Percentiles rank a stretch among this genome's conserved stretches.
phyloP scores from a whole-genome alignment of 1,140 invertebrate species.

The Eueides isabella region DNA sequence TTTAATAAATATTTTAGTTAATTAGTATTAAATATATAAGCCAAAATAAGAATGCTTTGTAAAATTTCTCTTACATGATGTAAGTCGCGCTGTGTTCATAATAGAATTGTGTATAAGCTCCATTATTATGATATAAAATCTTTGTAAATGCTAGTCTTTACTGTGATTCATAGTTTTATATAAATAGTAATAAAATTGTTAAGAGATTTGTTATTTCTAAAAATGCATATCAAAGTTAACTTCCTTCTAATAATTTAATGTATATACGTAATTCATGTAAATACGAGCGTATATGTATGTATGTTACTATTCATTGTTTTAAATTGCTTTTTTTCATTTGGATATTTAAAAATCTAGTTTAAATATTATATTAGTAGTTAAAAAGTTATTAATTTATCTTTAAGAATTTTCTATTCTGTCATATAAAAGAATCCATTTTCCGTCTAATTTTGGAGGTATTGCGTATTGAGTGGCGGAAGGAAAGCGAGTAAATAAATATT shows the following conservation, averaged over 20 bases:
- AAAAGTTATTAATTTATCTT: too few species aligned
- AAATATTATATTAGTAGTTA: too few species aligned
- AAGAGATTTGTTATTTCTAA: conserved; percentile 48
- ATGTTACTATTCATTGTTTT: background rate
- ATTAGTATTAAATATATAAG: background rate
- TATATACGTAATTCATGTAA: conserved; percentile 30
- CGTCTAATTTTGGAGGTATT: too few species aligned
- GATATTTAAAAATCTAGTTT: background rate
- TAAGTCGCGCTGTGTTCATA: conserved; percentile 9
- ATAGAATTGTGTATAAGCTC: background rate
- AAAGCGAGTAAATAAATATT: too few species aligned
- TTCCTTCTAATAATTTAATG: conserved; percentile 40
- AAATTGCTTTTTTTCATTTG: background rate
- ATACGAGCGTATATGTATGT: background rate
- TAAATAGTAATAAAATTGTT: conserved; percentile 29
- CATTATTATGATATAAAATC: conserved; percentile 2
- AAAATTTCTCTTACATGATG: conserved; percentile 1
- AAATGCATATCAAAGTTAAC: conserved; percentile 59
- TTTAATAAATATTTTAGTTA: background rate
- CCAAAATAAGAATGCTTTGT: conserved; percentile 22
- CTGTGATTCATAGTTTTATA: conserved; percentile 66
- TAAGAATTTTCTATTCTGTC: too few species aligned
- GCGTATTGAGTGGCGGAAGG: too few species aligned
- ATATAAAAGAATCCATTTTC: too few species aligned
- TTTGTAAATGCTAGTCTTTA: conserved; percentile 70